Conservation (phyloP, 2,888 invertebrate species). For the Agonopterix arenella region DNA sequence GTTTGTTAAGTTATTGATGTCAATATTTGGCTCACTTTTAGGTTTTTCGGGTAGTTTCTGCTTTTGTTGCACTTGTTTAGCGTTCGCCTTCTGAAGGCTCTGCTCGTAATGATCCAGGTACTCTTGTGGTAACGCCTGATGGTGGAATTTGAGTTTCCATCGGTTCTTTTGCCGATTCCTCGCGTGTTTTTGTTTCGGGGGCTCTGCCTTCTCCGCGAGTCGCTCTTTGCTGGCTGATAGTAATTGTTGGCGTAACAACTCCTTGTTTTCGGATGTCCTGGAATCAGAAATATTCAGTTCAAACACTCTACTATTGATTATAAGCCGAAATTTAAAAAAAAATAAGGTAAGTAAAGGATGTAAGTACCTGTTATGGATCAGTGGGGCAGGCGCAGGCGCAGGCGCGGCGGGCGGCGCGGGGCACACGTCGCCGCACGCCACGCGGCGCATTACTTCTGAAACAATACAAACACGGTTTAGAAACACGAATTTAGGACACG, state of each 20-base stretch:
- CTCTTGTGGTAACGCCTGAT: constrained; percentile 86
- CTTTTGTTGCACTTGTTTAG: constrained; percentile 40
- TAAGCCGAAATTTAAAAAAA: no score
- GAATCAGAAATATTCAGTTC: constrained; percentile 16
- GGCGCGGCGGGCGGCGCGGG: constrained; percentile 44
- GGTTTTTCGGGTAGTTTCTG: constrained; percentile 45
- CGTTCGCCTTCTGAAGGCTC: constrained; percentile 75
- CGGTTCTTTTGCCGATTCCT: constrained; percentile 79
- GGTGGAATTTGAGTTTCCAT: constrained; percentile 87
- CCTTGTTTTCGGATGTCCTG: constrained; percentile 66
- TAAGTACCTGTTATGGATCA: constrained; percentile 25
- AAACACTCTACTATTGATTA: no score
- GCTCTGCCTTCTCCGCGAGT: constrained; percentile 40
- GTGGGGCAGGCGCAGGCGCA: constrained; percentile 10
- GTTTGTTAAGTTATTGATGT: constrained; percentile 67
- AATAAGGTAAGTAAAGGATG: no score
- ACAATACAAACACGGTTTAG: constrained; percentile 25
- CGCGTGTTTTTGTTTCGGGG: constrained; percentile 48
- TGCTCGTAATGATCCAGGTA: constrained; percentile 89
- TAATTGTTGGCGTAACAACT: constrained; percentile 60
- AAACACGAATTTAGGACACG: not conserved
- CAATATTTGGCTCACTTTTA: constrained; percentile 54
- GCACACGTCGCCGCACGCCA: constrained; percentile 65
- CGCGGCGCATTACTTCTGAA: constrained; percentile 74
- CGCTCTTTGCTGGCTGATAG: constrained; percentile 62